Conservation (phyloP, 2,113 vertebrate species). For the Numida meleagris region DNA sequence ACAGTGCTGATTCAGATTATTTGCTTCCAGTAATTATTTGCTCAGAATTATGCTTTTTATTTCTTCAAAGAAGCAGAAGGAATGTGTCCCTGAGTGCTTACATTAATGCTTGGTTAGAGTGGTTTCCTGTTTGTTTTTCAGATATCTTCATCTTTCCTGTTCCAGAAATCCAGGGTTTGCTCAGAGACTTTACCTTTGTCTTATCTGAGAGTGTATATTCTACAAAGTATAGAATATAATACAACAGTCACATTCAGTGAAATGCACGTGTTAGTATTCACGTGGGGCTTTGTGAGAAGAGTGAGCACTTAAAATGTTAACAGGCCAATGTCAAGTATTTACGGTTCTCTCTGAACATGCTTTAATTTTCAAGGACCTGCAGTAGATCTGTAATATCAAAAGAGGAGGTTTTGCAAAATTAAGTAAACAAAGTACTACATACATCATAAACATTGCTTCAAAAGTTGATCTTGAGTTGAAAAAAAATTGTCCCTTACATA, state of each 20-base stretch:
- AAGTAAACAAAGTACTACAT: neutral
- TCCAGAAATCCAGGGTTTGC: neutral
- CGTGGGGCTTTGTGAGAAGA: neutral
- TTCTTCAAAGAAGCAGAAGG: neutral
- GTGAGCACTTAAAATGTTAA: neutral
- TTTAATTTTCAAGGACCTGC: slow-evolving; percentile 14
- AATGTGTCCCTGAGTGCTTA: neutral
- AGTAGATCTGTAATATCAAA: neutral
- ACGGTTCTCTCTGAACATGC: neutral
- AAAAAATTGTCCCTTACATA: neutral
- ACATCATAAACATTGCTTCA: neutral
- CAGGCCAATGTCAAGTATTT: neutral
- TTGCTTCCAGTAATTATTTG: neutral
- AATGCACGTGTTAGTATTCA: neutral
- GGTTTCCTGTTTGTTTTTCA: neutral
- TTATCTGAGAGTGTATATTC: neutral
- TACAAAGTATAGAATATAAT: neutral
- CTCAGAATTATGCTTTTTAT: neutral
- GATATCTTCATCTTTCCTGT: neutral
- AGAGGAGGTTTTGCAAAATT: neutral
- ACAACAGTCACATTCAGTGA: neutral
- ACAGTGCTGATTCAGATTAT: neutral
- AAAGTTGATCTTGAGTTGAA: neutral
- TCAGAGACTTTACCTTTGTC: neutral
- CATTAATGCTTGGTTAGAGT: neutral